Evolutionary conservation across 2,113 vertebrate genomes (phyloP), one percentile per base, ranked within the genome.

Genomic region (Mola mola): DNA sequence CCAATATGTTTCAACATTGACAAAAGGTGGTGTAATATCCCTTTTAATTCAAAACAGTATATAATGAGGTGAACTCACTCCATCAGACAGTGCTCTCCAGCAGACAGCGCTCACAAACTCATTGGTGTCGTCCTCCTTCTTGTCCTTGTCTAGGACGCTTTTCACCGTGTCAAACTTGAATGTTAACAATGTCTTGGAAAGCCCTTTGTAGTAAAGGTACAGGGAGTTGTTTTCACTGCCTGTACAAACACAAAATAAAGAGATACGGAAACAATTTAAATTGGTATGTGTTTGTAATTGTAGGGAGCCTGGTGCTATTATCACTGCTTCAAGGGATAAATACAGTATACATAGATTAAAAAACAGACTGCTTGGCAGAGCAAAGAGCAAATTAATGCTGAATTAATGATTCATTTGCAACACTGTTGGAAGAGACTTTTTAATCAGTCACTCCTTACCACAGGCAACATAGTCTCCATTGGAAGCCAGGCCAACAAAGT

Each of bases 121-220:
- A 33, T 98, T 98, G 67, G 96, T 98, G 87, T 98, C 97, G 24
- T 98, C 97, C 80, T 99, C 97, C 83, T 99, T 99, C 74, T 97
- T 93, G 75, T 98, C 97, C 84, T 99, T 98, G 88, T 99, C 97
- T 91, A 99, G 83, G 28, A 98, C 97, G 24, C 97, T 98, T 89
- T 99, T 99, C 71, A 99, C 97, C 1, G 96, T 99, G 91, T 98
- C 97, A 83, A 98, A 98, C 81, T 98, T 98, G 90, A 98, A 99
- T 0, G 97, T 99, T 76, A 98, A 87, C 88, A 99, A 91, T 47
- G 96, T 99, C 91, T 99, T 99, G 85, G 97, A 99, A 79, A 99
- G 95, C 74, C 97, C 97, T 85, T 99, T 99, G 83, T 99, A 98
- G 90, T 99, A 99, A 4, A 99, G 83, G 86, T 99, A 98, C 57